phyloP scores from a whole-genome alignment of 2,797 vertebrate species.

The Sebastes matsubarae region DNA sequence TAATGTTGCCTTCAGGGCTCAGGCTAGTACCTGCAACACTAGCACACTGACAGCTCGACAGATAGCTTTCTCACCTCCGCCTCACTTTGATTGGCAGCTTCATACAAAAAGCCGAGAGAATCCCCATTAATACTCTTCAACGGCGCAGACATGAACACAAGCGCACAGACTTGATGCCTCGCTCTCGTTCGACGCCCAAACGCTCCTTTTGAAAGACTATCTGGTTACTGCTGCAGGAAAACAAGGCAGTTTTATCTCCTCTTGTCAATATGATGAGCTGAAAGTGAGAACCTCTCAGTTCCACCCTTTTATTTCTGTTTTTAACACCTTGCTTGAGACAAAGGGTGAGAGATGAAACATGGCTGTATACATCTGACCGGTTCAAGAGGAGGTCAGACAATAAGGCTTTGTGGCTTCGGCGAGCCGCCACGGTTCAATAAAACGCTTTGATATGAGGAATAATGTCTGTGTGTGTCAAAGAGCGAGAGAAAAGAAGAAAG shows the following conservation, averaged over 20 bases:
- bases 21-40: constrained; percentile 57
- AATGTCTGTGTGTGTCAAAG: constrained; percentile 56
- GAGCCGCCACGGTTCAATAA: constrained; percentile 47
- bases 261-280: constrained; percentile 45
- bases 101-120: constrained; percentile 11
- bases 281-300: constrained; percentile 59
- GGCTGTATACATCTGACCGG: constrained; percentile 6
- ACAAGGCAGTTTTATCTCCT: constrained; percentile 46
- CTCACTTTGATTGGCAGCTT: constrained; percentile 59
- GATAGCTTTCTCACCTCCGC: constrained; percentile 50
- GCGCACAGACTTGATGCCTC: neutral
- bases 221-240: constrained; percentile 67
- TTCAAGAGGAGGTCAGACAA: constrained; percentile 58
- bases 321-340: constrained; percentile 55
- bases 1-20: constrained; percentile 63
- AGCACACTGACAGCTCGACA: constrained; percentile 46
- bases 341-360: constrained; percentile 35
- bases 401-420: constrained; percentile 40
- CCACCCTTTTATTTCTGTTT: constrained; percentile 59
- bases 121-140: constrained; percentile 33
- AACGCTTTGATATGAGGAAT: constrained; percentile 65
- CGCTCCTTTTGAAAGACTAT: constrained; percentile 48
- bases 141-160: constrained; percentile 7
- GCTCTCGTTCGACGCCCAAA: constrained; percentile 22
- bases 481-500: constrained; percentile 55